A percentile compares a stretch with the other conserved stretches of the same genome.
phyloP scores from a whole-genome alignment of 2,888 invertebrate genomes.

The Tholera decimalis region DNA sequence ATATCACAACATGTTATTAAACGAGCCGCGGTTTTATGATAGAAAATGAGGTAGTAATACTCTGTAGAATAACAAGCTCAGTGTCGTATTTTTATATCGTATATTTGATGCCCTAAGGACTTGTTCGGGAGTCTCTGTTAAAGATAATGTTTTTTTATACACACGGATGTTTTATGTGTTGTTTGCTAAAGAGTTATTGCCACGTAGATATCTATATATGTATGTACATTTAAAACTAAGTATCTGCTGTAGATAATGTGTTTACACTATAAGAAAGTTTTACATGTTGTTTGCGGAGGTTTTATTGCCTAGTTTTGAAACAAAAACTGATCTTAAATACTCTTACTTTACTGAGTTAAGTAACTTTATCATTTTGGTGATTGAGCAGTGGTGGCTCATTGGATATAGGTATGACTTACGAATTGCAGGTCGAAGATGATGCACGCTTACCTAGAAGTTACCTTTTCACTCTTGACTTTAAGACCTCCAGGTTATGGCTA shows the following conservation, averaged over 20 bases:
- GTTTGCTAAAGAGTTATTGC: background rate
- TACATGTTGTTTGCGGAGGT: background rate
- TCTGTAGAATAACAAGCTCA: constrained; percentile 27
- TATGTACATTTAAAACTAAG: too few relatives aligned
- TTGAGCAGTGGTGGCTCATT: too few relatives aligned
- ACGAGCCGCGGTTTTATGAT: constrained; percentile 37
- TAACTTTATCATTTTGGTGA: too few relatives aligned
- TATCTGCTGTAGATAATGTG: background rate
- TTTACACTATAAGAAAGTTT: background rate
- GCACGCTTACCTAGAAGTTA: too few relatives aligned
- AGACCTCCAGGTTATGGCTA: too few relatives aligned
- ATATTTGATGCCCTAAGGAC: constrained; percentile 31
- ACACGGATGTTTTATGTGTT: background rate
- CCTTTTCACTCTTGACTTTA: too few relatives aligned
- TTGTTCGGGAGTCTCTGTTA: background rate
- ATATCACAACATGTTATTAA: constrained; percentile 58
- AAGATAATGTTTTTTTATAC: background rate
- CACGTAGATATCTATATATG: too few relatives aligned
- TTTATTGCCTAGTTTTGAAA: background rate
- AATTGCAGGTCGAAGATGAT: too few relatives aligned
- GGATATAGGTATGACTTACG: too few relatives aligned
- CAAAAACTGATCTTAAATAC: background rate
- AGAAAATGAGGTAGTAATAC: constrained; percentile 49
- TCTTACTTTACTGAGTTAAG: too few relatives aligned
- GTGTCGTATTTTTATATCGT: constrained; percentile 11